Evolutionary conservation across 1,140 invertebrate genomes (phyloP), one percentile per base, ranked within the genome.

Genomic region (Caenorhabditis brenneri): DNA sequence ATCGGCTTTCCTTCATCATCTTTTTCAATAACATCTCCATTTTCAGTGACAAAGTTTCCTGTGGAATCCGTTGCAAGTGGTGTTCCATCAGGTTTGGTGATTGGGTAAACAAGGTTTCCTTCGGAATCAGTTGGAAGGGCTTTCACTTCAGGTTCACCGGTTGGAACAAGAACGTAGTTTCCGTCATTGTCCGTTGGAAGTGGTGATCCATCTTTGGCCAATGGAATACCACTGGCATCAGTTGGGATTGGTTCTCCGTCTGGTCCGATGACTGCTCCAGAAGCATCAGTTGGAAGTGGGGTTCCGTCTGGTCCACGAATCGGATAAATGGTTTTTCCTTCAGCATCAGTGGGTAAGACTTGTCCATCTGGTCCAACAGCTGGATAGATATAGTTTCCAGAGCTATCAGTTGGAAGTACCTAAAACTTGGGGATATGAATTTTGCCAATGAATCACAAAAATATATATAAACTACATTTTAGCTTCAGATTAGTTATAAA

Each of bases 61-160:
- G 9, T 49, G 5, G 79, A 82, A n/a, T 87, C 55, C 9, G 86
- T 87, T 51, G 65, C 31, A 27, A 87, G 55, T 16, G 48, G 82
- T 27, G 29, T 55, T 29, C 86, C 86, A 80, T 87, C 87, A 36
- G 74, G 78, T 29, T 79, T 80, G 19, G 79, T 49, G 24, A 87
- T 80, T 24, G 86, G 86, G 39, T 84, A 69, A 22, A 86, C 79
- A 12, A 49, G 22, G 10, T 69, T 69, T 33, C 53, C 79, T 16
- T n/a, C n/a, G n/a, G 42, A 48, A 82, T 87, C 86, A 65, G 87
- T 91, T 16, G 49, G n/a, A n/a, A n/a, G 49, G 22, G 19, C 0
- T n/a, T n/a, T 51, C 49, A n/a, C n/a, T n/a, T n/a, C n/a, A n/a
- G n/a, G n/a, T n/a, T 51, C 49, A n/a, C n/a, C 49, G 19, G 49